phyloP scores from a whole-genome alignment of 2,797 vertebrate species.

The Tarsius wallacei region DNA sequence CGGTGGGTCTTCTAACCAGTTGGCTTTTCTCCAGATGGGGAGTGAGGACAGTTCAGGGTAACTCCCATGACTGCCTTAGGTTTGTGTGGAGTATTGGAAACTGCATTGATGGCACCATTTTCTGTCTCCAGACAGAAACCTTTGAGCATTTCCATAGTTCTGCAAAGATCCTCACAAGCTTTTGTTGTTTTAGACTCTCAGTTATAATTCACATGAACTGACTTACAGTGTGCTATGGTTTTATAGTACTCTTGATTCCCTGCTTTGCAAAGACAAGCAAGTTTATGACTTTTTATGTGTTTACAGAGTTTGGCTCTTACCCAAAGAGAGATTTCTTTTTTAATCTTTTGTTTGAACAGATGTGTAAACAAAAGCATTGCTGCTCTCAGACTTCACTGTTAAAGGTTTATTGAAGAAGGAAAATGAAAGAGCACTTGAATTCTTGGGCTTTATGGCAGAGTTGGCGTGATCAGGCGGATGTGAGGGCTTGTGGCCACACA shows the following conservation, averaged over 20 bases:
- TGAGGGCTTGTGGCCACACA: neutral
- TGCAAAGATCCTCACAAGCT: slow-evolving; percentile 67
- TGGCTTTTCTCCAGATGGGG: slow-evolving; percentile 74
- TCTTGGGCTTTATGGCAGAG: slow-evolving; percentile 65
- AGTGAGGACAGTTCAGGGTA: slow-evolving; percentile 72
- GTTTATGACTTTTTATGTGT: slow-evolving; percentile 81
- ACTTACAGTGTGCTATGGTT: slow-evolving; percentile 79
- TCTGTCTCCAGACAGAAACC: slow-evolving; percentile 72
- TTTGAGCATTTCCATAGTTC: slow-evolving; percentile 74
- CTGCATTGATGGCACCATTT: slow-evolving; percentile 78
- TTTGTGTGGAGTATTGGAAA: slow-evolving; percentile 74
- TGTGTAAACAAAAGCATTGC: slow-evolving; percentile 83
- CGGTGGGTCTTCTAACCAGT: slow-evolving; percentile 77
- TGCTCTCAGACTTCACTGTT: slow-evolving; percentile 73
- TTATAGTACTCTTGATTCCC: slow-evolving; percentile 73
- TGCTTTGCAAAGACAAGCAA: slow-evolving; percentile 84
- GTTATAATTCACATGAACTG: slow-evolving; percentile 80
- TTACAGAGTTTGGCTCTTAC: slow-evolving; percentile 85
- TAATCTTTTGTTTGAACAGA: slow-evolving; percentile 88
- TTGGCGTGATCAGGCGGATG: neutral
- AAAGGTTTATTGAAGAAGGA: slow-evolving; percentile 76
- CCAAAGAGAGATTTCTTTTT: slow-evolving; percentile 78
- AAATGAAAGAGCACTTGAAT: slow-evolving; percentile 61
- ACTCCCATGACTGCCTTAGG: slow-evolving; percentile 43
- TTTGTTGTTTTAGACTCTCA: slow-evolving; percentile 75